Conservation (phyloP, 2,797 vertebrate genomes). For the Molossus molossus region DNA sequence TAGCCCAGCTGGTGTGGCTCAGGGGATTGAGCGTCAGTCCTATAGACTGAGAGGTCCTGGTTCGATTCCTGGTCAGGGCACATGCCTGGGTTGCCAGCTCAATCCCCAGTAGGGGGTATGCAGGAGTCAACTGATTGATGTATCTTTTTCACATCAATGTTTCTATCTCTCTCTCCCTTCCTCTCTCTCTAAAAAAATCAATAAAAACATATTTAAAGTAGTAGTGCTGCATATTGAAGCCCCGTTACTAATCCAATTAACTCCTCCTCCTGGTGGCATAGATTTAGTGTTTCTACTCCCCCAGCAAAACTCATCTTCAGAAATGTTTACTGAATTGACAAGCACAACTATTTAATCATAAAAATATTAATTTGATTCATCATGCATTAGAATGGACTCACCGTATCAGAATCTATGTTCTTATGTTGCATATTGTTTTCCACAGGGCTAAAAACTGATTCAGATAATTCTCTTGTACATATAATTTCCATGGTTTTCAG, state of each 20-base stretch:
- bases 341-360: conserved; percentile 65
- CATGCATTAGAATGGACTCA: conserved; percentile 35
- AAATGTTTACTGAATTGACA: conserved; percentile 12
- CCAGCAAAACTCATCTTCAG: conserved; percentile 49
- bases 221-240: not conserved
- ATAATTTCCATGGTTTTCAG: conserved; percentile 84
- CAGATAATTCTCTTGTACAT: conserved; percentile 72
- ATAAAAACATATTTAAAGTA: not conserved
- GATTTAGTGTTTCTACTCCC: not conserved
- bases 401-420: conserved; percentile 31
- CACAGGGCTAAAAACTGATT: conserved; percentile 71
- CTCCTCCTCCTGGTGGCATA: not conserved
- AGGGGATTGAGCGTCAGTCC: no score
- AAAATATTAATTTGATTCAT: conserved; percentile 25
- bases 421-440: conserved; percentile 57
- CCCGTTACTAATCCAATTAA: not conserved
- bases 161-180: no score
- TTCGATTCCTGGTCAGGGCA: no score
- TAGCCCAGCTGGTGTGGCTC: no score
- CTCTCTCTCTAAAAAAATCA: no score
- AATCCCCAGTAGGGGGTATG: no score
- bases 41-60: no score
- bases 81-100: no score
- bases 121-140: no score
- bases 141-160: no score